Conservation (phyloP, 2,113 vertebrate genomes). For the Mastomys coucha region DNA sequence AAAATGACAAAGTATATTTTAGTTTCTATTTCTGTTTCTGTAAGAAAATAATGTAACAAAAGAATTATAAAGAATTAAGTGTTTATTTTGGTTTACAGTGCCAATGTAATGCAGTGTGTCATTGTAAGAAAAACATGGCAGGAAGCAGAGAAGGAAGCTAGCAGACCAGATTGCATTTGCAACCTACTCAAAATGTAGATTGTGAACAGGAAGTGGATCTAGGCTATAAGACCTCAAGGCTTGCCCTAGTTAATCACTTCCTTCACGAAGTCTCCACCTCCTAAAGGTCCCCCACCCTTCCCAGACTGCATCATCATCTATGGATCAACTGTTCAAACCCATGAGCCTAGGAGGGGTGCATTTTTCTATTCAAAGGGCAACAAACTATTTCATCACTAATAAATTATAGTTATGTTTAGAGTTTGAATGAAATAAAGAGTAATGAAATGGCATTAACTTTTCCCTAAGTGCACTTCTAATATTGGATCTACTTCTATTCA, state of each 20-base stretch:
- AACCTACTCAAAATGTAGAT: not conserved
- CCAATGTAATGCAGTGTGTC: not conserved
- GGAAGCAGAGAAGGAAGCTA: not conserved
- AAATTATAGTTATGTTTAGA: not conserved
- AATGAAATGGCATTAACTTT: not conserved
- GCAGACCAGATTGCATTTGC: not conserved
- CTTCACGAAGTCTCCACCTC: not conserved
- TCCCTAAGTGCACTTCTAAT: not conserved
- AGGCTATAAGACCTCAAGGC: not conserved
- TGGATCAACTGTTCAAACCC: not conserved
- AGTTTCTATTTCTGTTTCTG: not conserved
- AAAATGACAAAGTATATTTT: not conserved
- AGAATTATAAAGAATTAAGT: not conserved
- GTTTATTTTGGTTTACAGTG: not conserved
- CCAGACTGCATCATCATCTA: not conserved
- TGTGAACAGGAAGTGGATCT: not conserved
- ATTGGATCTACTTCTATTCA: not conserved
- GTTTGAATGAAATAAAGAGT: conserved; percentile 21
- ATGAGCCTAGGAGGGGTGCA: too few species aligned
- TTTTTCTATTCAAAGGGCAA: not conserved
- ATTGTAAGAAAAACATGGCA: not conserved
- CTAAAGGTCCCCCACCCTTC: not conserved
- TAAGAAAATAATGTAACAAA: not conserved
- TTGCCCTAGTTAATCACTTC: not conserved
- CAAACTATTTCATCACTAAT: conserved; percentile 27